Base-by-base conservation (phyloP, 2,797 vertebrate genomes). In the Cynodonichthys magdalenae region DNA sequence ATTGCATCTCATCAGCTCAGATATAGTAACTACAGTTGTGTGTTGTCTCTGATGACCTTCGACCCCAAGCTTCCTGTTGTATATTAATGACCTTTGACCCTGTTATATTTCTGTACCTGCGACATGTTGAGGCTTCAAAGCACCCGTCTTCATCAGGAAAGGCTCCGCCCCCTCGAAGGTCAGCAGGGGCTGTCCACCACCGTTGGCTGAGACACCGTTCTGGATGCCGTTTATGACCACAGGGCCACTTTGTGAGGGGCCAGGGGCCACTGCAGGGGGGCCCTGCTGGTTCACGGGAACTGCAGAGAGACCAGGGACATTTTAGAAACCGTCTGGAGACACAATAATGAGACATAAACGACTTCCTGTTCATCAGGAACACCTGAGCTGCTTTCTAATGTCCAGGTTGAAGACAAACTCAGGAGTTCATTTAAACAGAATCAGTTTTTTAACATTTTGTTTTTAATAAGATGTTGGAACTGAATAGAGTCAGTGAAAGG, bases 81-180 rank as follows among this genome's bases (percentile, higher is more conserved):
- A 3, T 24, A 2, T 24, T 24, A 3, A 24, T 24, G 24, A 24
- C 24, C 24, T 24, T 24, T 24, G 24, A 24, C n/a, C 6, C 44
- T n/a, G n/a, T 9, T 46, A 11, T 19, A 8, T 47, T 36, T 18
- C 11, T 14, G 4, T 83, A 99, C 97, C 97, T 95, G 97, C 95
- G 41, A 97, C 94, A 79, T 97, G 97, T 71, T 94, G 93, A 1
- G 96, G 93, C 69, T 97, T 93, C 87, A 98, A 96, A 3, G 95
- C 91, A 75, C 95, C 94, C 0, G 95, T 88, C 82, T 96, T 96
- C 92, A 95, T 97, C 83, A 96, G 92, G 90, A 96, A 98, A 6
- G 95, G 88, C 75, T 96, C 95, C 66, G 92, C 94, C 45, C 93
- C 94, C 0, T 95, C 92, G 0, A 97, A 97, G n/a, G 94, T 91